Evolutionary conservation across 2,113 vertebrate species (phyloP).

Genomic region (Albula goreensis): DNA sequence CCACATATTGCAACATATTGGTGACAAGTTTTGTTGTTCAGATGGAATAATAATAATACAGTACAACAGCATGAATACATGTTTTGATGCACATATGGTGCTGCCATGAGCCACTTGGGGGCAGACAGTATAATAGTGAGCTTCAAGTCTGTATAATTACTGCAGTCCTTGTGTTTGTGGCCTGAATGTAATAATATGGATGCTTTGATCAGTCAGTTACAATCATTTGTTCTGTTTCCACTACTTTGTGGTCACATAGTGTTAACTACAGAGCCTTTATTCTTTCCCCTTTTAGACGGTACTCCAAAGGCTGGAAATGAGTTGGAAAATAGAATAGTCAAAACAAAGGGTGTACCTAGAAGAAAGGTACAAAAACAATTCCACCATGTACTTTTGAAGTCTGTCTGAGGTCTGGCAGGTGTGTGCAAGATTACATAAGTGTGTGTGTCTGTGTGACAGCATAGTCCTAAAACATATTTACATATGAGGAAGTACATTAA

Average conservation of each 20-base stretch:
- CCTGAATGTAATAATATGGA: slow-evolving; percentile 35
- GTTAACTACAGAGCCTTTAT: slow-evolving; percentile 37
- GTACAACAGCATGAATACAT: too few relatives aligned
- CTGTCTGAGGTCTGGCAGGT: too few relatives aligned
- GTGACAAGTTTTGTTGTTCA: not conserved
- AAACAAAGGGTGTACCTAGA: too few relatives aligned
- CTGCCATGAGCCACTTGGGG: slow-evolving; percentile 9
- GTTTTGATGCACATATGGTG: too few relatives aligned
- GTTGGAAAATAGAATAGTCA: too few relatives aligned
- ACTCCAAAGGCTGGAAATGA: not conserved
- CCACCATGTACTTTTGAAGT: too few relatives aligned
- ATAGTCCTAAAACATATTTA: too few relatives aligned
- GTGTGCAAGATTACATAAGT: too few relatives aligned
- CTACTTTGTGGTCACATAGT: slow-evolving; percentile 41
- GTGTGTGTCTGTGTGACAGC: too few relatives aligned
- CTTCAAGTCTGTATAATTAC: slow-evolving; percentile 41
- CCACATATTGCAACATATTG: too few relatives aligned
- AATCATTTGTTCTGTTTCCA: slow-evolving; percentile 44
- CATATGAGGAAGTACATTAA: too few relatives aligned
- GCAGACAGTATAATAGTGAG: slow-evolving; percentile 36
- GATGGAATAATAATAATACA: not conserved
- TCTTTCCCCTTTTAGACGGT: slow-evolving; percentile 36
- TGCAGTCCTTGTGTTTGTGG: slow-evolving; percentile 31
- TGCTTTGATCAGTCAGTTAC: slow-evolving; percentile 45
- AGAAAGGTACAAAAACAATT: too few relatives aligned